A percentile compares a stretch with the other conserved stretches of the same genome.
phyloP scores from a whole-genome alignment of 2,113 vertebrate genomes.

The Columbina picui region DNA sequence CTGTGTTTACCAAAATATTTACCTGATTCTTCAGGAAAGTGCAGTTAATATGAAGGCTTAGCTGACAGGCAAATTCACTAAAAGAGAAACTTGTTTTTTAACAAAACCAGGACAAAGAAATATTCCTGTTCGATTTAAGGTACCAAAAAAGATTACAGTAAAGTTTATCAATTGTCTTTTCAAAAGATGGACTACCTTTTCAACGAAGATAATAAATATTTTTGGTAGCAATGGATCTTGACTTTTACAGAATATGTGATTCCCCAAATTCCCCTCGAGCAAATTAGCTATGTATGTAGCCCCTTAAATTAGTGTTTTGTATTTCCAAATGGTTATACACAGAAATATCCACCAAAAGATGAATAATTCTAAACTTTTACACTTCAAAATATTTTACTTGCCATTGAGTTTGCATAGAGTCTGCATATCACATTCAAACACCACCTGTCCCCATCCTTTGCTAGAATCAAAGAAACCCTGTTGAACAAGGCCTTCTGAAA shows the following conservation, averaged over 20 bases:
- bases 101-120: no score
- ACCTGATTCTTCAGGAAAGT: no score
- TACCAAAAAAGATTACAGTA: neutral
- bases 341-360: neutral
- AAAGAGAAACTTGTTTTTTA: no score
- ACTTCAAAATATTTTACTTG: neutral
- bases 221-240: neutral
- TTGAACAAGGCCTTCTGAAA: neutral
- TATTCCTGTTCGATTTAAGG: neutral
- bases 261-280: neutral
- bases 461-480: neutral
- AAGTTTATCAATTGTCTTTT: neutral
- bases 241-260: neutral
- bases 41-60: no score
- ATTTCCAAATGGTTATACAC: neutral
- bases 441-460: accelerated
- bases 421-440: accelerated
- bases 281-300: neutral
- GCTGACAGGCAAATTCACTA: no score
- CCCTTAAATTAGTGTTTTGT: neutral
- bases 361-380: neutral
- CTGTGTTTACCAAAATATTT: no score
- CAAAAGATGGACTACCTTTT: neutral
- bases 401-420: neutral
- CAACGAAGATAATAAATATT: neutral